phyloP scores from a whole-genome alignment of 2,888 invertebrate species.

The Pachliopta kotzebuea region DNA sequence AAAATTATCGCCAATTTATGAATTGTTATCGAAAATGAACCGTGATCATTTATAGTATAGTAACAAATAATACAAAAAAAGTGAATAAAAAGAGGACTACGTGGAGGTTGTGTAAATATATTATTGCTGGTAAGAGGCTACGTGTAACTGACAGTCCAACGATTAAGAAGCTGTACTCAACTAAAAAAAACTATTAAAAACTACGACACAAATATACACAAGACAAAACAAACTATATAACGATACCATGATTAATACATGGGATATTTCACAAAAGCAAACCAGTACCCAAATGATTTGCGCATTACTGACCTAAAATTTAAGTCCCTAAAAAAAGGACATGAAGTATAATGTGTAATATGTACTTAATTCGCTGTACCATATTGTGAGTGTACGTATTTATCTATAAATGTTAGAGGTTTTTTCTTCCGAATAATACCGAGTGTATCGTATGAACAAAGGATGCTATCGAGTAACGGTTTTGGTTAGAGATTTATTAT shows the following conservation, averaged over 20 bases:
- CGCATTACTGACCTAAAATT: constrained; percentile 34
- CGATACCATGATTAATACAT: constrained; percentile 61
- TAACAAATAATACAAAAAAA: constrained; percentile 17
- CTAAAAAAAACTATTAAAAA: constrained; percentile 3
- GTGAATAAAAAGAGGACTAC: not conserved
- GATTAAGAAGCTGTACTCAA: constrained; percentile 3
- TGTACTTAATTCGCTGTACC: too few species aligned
- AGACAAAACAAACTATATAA: constrained; percentile 52
- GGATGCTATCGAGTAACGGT: constrained; percentile 42
- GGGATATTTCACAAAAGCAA: constrained; percentile 56
- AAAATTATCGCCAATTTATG: too few species aligned
- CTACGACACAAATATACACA: constrained; percentile 41
- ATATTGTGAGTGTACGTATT: too few species aligned
- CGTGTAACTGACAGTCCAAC: too few species aligned
- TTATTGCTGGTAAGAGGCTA: not conserved
- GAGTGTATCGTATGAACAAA: constrained; percentile 45
- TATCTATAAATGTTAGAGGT: too few species aligned
- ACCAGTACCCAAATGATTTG: constrained; percentile 45
- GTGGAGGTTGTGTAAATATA: constrained; percentile 2
- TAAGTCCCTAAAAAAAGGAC: not conserved
- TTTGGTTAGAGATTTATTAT: constrained; percentile 61
- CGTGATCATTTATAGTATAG: constrained; percentile 22
- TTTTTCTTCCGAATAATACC: not conserved
- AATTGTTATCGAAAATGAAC: constrained; percentile 21
- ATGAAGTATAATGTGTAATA: not conserved